Base-by-base conservation (phyloP, 2,888 invertebrate genomes). In the Cheilosia vernalis region DNA sequence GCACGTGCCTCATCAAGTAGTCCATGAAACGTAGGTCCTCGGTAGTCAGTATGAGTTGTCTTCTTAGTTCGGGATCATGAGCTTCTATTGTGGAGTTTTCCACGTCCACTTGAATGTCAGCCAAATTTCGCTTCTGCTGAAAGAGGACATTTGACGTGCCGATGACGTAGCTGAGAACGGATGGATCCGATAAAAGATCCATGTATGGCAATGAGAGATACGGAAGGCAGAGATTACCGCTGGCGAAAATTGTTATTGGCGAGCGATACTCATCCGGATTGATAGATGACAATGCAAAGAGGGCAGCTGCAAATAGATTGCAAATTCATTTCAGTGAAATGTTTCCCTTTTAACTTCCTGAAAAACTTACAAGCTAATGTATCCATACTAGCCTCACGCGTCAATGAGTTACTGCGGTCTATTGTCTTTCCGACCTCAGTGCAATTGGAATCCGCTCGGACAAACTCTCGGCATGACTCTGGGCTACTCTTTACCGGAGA, bases 141-240 rank as follows among this genome's bases (percentile, higher is more conserved):
- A 99, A 99, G 44, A 99, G 93, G n/a, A 98, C 96, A 93, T 99
- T 99, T 17, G 99, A 99, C n/a, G 99, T 99, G 47, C 99, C 99
- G 78, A 98, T 96, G 55, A 98, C 94, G 92, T 96, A 97, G 33
- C 96, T 96, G 84, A 96, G 93, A 7, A 98, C 97, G 88, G 97
- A 96, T 4, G 96, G 94, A 91, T 98, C 98, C 63, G 95, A 95
- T 70, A 99, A 92, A 74, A 98, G 93, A 93, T 99, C 99, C 93
- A 99, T 94, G 91, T 98, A 98, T 88, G 98, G 98, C 87, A 99
- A 93, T 3, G 98, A 98, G 87, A 99, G 93, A 92, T 99, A 99
- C 19, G 99, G 99, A 91, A 99, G 94, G 91, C 98, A 99, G 17
- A 99, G 93, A 90, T 97, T 96, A 60, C 99, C 99, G 93, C 97